Evolutionary conservation across 1,140 invertebrate genomes (phyloP).

Genomic region (Andricus grossulariae): DNA sequence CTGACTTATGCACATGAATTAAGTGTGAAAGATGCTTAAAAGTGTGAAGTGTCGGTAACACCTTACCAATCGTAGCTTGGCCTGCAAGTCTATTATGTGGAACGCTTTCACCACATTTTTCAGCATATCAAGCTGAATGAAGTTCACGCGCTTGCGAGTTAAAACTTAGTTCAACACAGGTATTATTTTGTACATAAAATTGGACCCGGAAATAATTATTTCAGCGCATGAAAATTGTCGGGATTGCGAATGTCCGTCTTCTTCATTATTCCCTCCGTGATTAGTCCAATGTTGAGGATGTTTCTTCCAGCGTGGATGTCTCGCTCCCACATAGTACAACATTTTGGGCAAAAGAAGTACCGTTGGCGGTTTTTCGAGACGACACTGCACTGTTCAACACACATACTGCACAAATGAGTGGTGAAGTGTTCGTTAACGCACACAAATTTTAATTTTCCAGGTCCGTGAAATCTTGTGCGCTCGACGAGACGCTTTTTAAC

Average conservation of each 20-base stretch:
- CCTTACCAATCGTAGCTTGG: not conserved
- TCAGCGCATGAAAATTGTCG: no score
- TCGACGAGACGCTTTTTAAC: not conserved
- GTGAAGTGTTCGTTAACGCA: not conserved
- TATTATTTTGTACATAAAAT: no score
- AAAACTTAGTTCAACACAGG: no score
- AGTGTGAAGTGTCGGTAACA: slow-evolving; percentile 1
- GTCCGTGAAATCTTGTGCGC: not conserved
- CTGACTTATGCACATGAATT: not conserved
- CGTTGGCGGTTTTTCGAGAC: not conserved
- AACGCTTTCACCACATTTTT: slow-evolving; percentile 66
- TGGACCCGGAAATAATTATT: no score
- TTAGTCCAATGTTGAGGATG: no score
- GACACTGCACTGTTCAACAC: not conserved
- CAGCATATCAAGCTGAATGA: no score
- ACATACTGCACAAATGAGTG: not conserved
- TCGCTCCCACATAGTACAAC: no score
- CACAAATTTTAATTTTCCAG: no score
- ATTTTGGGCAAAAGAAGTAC: not conserved
- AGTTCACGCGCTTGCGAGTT: no score
- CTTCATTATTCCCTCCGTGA: no score
- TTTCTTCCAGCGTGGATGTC: no score
- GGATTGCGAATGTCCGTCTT: no score
- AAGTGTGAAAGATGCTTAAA: not conserved
- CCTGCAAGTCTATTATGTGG: slow-evolving; percentile 63